Percentiles rank a stretch among this genome's conserved stretches.
These are phyloP conservation scores for Incurvaria masculella DNA, from an alignment of 2,888 invertebrate species.

Conservation along the genomic window DNA sequence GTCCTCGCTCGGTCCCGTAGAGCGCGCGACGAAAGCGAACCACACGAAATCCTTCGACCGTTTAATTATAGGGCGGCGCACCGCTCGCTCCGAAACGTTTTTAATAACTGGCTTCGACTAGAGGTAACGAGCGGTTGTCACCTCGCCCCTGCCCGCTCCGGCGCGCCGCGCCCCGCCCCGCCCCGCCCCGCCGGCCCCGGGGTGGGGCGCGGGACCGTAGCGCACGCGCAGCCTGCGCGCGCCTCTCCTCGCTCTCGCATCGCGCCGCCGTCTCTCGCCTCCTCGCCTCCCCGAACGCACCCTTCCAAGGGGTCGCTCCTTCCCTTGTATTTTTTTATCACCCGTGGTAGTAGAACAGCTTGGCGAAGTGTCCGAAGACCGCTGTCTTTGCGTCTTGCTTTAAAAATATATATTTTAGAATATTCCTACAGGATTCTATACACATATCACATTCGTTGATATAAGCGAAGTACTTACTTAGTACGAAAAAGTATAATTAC, in stretches of 20 bases:
- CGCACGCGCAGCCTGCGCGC: constrained; percentile 24
- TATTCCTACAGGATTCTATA: too few relatives aligned
- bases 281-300: background rate
- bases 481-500: too few relatives aligned
- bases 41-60: constrained; percentile 49
- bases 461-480: too few relatives aligned
- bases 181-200: constrained; percentile 31
- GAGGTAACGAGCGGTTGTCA: constrained; percentile 57
- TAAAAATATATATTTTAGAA: too few relatives aligned
- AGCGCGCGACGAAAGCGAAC: constrained; percentile 32
- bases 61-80: constrained; percentile 56
- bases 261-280: constrained; percentile 31
- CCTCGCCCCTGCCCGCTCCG: constrained; percentile 41
- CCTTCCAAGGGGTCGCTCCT: too few relatives aligned
- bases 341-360: too few relatives aligned
- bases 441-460: too few relatives aligned
- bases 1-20: constrained; percentile 41
- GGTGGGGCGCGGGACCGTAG: constrained; percentile 19
- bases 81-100: constrained; percentile 58
- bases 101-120: constrained; percentile 58
- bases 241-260: constrained; percentile 25
- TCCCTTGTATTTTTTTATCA: too few relatives aligned
- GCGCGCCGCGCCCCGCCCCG: constrained; percentile 32
- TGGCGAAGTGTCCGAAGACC: too few relatives aligned
- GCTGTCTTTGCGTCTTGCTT: too few relatives aligned